Conservation (phyloP, 2,113 vertebrate genomes). For the Ageneiosus marmoratus region DNA sequence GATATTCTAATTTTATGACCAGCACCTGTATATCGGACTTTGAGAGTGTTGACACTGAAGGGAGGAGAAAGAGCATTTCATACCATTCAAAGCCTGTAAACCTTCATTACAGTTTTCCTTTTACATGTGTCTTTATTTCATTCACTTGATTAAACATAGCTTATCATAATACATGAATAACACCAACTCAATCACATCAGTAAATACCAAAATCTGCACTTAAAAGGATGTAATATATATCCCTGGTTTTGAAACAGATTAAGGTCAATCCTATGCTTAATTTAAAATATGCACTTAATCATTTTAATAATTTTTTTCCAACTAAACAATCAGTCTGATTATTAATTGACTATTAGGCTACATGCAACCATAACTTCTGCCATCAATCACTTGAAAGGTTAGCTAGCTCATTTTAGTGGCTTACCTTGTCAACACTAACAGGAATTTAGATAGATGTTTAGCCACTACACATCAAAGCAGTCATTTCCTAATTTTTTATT, state of each 20-base stretch:
- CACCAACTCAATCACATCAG: constrained; percentile 8
- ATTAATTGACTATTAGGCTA: not conserved
- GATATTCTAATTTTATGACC: too few relatives aligned
- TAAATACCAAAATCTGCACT: not conserved
- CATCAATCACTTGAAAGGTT: not conserved
- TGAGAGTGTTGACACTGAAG: not conserved
- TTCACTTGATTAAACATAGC: constrained; percentile 8
- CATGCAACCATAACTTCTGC: not conserved
- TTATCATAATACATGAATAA: constrained; percentile 23
- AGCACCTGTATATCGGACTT: too few relatives aligned
- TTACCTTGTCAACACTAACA: not conserved
- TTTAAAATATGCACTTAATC: not conserved
- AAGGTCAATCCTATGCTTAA: not conserved
- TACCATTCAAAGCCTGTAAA: constrained; percentile 58
- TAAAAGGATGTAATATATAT: not conserved
- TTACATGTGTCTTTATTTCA: constrained; percentile 22
- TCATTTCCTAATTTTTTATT: not conserved
- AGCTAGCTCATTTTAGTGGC: not conserved
- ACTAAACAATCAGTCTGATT: not conserved
- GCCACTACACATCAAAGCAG: not conserved
- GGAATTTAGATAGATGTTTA: not conserved
- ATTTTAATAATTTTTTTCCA: not conserved
- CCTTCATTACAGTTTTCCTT: constrained; percentile 41
- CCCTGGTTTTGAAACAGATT: not conserved
- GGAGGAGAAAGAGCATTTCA: constrained; percentile 51